These are phyloP conservation scores for Porphyrio hochstetteri DNA, from an alignment of 2,113 vertebrate genomes.

Conservation along the genomic window DNA sequence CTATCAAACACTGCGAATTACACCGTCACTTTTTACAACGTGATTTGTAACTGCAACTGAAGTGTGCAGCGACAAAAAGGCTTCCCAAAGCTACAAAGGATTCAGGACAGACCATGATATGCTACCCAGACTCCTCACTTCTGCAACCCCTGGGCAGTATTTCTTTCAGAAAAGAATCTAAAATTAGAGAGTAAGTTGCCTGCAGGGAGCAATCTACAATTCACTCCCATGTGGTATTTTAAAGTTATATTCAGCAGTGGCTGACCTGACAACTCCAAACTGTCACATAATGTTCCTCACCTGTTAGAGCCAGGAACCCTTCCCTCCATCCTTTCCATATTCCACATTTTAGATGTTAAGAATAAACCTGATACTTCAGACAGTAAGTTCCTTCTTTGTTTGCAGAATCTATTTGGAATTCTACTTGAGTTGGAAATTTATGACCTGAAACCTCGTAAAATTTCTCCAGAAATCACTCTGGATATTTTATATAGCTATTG, in stretches of 20 bases:
- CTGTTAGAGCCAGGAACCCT: not conserved
- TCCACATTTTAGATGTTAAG: not conserved
- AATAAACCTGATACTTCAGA: not conserved
- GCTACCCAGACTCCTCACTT: not conserved
- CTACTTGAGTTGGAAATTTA: slow-evolving; percentile 16
- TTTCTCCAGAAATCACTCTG: slow-evolving; percentile 6
- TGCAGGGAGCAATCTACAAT: not conserved
- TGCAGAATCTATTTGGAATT: slow-evolving; percentile 5
- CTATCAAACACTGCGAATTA: not conserved
- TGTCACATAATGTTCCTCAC: not conserved
- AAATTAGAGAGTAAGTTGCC: not conserved
- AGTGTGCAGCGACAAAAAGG: not conserved
- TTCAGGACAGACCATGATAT: not conserved
- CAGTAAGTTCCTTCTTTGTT: not conserved
- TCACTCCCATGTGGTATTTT: not conserved
- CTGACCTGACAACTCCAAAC: not conserved
- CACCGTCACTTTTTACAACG: not conserved
- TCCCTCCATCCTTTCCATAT: not conserved
- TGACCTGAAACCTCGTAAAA: slow-evolving; percentile 20
- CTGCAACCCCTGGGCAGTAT: not conserved
- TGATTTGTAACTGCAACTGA: not conserved
- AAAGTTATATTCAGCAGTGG: not conserved
- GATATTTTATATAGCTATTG: slow-evolving; percentile 11
- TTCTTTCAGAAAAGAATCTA: not conserved
- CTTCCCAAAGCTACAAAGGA: not conserved